Percentiles rank a stretch among this genome's conserved stretches.
Evolutionary conservation across 2,888 invertebrate genomes (phyloP).

Genomic region (Troides aeacus): DNA sequence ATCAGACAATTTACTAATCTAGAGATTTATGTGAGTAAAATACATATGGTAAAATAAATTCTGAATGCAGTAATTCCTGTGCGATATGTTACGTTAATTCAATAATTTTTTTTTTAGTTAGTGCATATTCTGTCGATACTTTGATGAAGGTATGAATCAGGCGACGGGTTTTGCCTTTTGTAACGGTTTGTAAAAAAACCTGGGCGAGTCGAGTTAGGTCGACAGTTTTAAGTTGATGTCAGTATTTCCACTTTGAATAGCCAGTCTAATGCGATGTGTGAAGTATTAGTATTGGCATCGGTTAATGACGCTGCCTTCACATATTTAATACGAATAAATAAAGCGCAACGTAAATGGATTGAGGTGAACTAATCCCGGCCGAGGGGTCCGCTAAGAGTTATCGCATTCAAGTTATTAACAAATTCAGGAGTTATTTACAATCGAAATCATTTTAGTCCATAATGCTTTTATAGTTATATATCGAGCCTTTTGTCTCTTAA

Average conservation of each 20-base stretch:
- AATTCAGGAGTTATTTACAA: constrained; percentile 17
- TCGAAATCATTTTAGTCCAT: constrained; percentile 6
- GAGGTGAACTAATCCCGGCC: constrained; percentile 15
- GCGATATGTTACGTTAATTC: not conserved
- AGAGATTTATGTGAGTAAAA: not conserved
- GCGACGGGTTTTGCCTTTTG: constrained; percentile 26
- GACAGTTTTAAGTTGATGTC: constrained; percentile 16
- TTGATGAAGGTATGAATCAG: constrained; percentile 28
- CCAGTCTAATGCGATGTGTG: constrained; percentile 26
- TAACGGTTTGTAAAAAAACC: constrained; percentile 30
- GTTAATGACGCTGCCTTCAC: constrained; percentile 22
- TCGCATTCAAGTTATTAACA: constrained; percentile 20
- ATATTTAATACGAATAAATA: constrained; percentile 15
- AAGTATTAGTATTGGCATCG: constrained; percentile 27
- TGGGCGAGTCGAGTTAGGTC: constrained; percentile 16
- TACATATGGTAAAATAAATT: not conserved
- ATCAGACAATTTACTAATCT: not conserved
- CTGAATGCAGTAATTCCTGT: not conserved
- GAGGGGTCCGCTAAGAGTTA: constrained; percentile 6
- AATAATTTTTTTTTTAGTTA: not conserved
- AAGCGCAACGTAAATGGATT: constrained; percentile 11
- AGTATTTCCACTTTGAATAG: constrained; percentile 23
- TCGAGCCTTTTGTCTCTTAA: not conserved
- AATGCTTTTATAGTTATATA: not conserved
- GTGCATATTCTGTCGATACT: constrained; percentile 19